Evolutionary conservation across 2,888 invertebrate genomes (phyloP), one percentile per base, ranked within the genome.

Genomic region (Endotricha flammealis): DNA sequence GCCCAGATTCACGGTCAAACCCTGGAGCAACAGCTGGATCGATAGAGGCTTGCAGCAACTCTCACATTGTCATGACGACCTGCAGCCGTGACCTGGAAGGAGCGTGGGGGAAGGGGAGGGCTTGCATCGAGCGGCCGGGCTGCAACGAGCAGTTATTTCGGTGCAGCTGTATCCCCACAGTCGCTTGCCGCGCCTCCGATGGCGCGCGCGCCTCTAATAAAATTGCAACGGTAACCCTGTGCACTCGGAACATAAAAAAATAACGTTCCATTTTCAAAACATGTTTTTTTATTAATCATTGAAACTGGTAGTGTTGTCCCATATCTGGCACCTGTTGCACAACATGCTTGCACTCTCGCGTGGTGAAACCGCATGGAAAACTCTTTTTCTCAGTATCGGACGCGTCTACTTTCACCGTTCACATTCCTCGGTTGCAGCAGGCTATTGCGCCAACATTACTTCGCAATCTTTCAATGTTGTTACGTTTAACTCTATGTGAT

Each of bases 121-220:
- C 61, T 62, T 82, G 83, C 83, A 82, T 73, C 73, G 71, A 74
- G 64, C 78, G 74, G 77, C 82, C 81, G 63, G 83, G 80, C 68
- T 83, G 81, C 82, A 82, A 33, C 59, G 72, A 81, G 81, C 82
- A 80, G 81, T 79, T 86, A 86, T 85, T 86, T 86, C 79, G 77
- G 83, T 86, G 86, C 85, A 86, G 71, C 76, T 67, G 59, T 42
- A 58, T 46, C 47, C 56, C 58, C 79, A 63, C 80, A 81, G 81
- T 82, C 75, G 73, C 52, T 64, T 61, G 61, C 59, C 71, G 80
- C 77, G 76, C 73, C 72, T 79, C 73, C 67, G 64, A 46, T 48
- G 56, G 79, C 58, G 72, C 77, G 79, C 82, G 63, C 80, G 82
- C 52, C 50, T 59, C 49, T 52, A 33, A 44, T 51, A 50, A 40